Base-by-base conservation (phyloP, 2,113 vertebrate species). In the Stegastes partitus region DNA sequence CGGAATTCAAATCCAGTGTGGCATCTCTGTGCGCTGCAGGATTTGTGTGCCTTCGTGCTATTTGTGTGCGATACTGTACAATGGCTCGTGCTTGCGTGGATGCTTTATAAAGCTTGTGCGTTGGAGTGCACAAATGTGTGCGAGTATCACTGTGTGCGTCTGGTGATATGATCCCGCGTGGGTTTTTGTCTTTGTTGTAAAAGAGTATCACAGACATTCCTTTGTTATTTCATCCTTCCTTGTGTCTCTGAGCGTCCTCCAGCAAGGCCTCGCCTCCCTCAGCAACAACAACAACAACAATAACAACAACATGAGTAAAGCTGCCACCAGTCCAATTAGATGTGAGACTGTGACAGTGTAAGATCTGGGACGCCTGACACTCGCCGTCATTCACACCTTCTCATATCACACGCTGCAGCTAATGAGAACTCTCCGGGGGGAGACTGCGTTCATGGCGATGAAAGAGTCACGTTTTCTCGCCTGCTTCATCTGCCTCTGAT, bases 381-480 rank as follows among this genome's bases (percentile, higher is more conserved):
- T 37, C 55, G 5, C 42, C 67, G 65, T 85, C 77, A 85, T 79
- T 86, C 62, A 54, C 88, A 80, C 86, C 73, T 64, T 77, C 75
- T 83, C 73, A 80, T 68, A 77, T 77, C 83, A 62, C 44, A 69
- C 71, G 6, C 50, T 0, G 42, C 49, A 56, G 26, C 62, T 85
- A 84, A 90, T 78, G 78, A 84, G 77, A 81, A 59, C n/a, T 54
- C 37, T 19, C 31, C 11, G 0, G 9, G 0, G 9, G 57, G 54
- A 31, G 65, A 62, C 25, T 25, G 57, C 12, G 18, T 51, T 53
- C 54, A 19, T 31, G 45, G 74, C 44, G 64, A 59, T 68, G 65
- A 69, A 44, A 28, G 68, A 68, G 72, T 85, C 77, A 77, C 44
- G 39, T 85, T 82, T 74, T 63, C n/a, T 34, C 11, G 6, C 45